A percentile compares a stretch with the other conserved stretches of the same genome.
Evolutionary conservation across 1,140 invertebrate species (phyloP).

Genomic region (Nilaparvata lugens): DNA sequence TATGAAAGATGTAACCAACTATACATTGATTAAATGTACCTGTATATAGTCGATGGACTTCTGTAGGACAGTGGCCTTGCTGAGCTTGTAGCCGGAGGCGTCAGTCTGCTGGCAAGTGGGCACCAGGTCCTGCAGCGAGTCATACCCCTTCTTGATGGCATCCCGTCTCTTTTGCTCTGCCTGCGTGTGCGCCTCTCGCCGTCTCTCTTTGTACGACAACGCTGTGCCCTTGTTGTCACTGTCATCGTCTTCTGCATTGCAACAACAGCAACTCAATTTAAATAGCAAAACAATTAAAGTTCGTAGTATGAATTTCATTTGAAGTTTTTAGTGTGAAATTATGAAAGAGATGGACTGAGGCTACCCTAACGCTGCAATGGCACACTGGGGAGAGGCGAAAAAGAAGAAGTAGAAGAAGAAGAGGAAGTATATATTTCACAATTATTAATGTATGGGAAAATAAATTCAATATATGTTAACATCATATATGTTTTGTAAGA

Average conservation of each 20-base stretch:
- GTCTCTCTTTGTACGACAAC: slow-evolving; percentile 83
- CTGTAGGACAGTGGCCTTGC: slow-evolving; percentile 90
- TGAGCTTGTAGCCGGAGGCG: slow-evolving; percentile 83
- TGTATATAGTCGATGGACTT: slow-evolving; percentile 85
- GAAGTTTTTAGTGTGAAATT: too few species aligned
- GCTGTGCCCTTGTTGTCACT: slow-evolving; percentile 69
- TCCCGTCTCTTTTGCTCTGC: slow-evolving; percentile 95
- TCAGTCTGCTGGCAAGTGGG: slow-evolving; percentile 86
- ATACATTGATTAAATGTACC: slow-evolving; percentile 24
- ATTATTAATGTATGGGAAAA: too few species aligned
- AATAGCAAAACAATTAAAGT: slow-evolving; percentile 20
- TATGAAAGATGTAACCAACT: too few species aligned
- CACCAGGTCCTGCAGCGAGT: slow-evolving; percentile 81
- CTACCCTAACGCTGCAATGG: too few species aligned
- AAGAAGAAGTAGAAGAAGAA: too few species aligned
- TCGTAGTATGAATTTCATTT: too few species aligned
- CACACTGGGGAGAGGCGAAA: too few species aligned
- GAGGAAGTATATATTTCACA: too few species aligned
- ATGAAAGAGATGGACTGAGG: too few species aligned
- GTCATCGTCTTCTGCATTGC: slow-evolving; percentile 73
- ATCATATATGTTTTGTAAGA: too few species aligned
- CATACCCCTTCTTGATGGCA: slow-evolving; percentile 94
- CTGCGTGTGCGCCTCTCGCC: slow-evolving; percentile 91
- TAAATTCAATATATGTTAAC: too few species aligned
- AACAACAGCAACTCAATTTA: slow-evolving; percentile 19